These are phyloP conservation scores for Fistularia commersonii DNA, from an alignment of 2,797 vertebrate genomes.

Conservation along the genomic window DNA sequence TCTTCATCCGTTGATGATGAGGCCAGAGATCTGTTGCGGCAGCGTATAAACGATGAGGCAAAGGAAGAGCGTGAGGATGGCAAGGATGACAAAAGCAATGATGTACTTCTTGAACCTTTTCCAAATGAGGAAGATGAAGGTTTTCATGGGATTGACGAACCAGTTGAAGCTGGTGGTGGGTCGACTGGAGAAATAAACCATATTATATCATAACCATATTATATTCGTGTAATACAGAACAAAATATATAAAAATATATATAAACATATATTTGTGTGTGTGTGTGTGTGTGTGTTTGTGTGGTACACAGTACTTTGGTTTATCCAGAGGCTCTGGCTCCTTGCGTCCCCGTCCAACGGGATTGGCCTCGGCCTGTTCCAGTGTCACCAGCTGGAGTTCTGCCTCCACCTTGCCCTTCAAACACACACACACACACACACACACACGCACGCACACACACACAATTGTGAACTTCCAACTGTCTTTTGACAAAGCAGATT, in stretches of 20 bases:
- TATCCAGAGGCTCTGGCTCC: conserved; percentile 90
- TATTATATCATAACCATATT: too few species aligned
- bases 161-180: conserved; percentile 90
- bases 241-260: not conserved
- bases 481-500: too few species aligned
- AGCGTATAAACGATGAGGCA: conserved; percentile 86
- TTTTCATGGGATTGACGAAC: conserved; percentile 92
- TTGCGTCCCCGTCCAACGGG: conserved; percentile 87
- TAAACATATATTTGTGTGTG: not conserved
- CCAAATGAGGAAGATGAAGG: conserved; percentile 91
- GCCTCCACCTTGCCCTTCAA: conserved; percentile 91
- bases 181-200: conserved; percentile 64
- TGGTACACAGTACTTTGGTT: conserved; percentile 95
- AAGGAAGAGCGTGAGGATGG: conserved; percentile 80
- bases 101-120: conserved; percentile 88
- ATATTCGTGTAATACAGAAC: too few species aligned
- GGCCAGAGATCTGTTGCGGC: conserved; percentile 84
- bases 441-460: conserved; percentile 4
- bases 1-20: conserved; percentile 79
- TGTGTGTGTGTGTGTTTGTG: conserved; percentile 25
- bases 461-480: too few species aligned
- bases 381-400: conserved; percentile 85
- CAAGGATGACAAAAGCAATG: conserved; percentile 78
- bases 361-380: conserved; percentile 85
- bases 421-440: conserved; percentile 12